Base-by-base conservation (phyloP, 2,888 invertebrate species). In the Ectropis crepuscularia region DNA sequence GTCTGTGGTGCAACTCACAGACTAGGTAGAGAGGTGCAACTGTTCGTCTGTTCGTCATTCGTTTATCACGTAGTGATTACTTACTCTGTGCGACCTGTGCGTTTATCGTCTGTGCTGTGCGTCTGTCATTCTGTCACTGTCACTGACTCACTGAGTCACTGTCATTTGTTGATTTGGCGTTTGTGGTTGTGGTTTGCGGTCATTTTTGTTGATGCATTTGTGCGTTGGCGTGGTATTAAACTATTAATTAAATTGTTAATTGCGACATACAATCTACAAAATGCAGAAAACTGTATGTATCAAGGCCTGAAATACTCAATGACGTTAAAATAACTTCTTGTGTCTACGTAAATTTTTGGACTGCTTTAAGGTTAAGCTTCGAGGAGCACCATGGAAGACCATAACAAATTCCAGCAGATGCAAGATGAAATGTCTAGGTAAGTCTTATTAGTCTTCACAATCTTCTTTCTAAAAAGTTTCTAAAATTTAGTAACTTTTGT, bases 351-450 rank as follows among this genome's bases (percentile, higher is more conserved):
- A 60, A 87, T 86, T 85, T 89, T 89, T 90, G 90, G 89, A 85
- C 85, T 90, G 83, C 86, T 89, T 88, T 88, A 89, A 90, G 90
- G 89, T 90, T 82, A 87, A 80, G 78, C 74, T 73, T 71, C 77
- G 79, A 72, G 79, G 70, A 70, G 72, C 86, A 84, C 74, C 81
- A 92, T 92, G 92, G 92, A 90, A 67, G 89, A 92, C 78, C 81
- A 84, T 55, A 83, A 80, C 72, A 96, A 95, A 92, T 94, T 95
- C 75, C 94, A 95, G 74, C 95, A 96, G 86, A 98, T 98, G 95
- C 98, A 98, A 89, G 97, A 97, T 89, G 98, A 98, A 93, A 96
- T 98, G 96, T 97, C 96, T 82, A 95, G 97, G 96, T 96, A 89
- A 28, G 16, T 28, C 16, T 28, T 28, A 2, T 28, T 28, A 28